Evolutionary conservation across 2,797 vertebrate species (phyloP), one percentile per base, ranked within the genome.

Genomic region (Rousettus madagascariensis): DNA sequence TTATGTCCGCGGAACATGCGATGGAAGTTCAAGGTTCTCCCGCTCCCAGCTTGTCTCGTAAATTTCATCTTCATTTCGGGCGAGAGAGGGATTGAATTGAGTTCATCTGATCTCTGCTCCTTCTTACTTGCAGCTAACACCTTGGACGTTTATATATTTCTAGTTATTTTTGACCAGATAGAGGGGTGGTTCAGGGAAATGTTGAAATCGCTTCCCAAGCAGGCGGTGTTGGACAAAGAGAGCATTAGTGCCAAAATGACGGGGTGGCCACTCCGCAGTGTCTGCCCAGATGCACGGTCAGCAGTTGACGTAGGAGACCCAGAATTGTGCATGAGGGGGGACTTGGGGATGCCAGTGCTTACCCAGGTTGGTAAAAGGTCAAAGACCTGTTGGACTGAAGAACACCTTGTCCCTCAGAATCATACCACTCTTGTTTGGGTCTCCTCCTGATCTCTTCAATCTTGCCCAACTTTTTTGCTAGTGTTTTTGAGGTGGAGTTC

Each of bases 131-230:
- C 24, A 65, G 8, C 28, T 57, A 86, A 43, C 46, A 71, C 53
- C 68, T 43, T 63, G n/a, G 82, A 75, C 38, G 30, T 90, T 82
- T 91, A 30, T 55, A 13, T 66, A 33, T 30, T 72, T 49, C 63
- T 55, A 19, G 28, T 93, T 51, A 59, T 83, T 95, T 95, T 95
- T 87, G 59, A 77, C 59, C 68, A 93, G 33, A 83, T 77, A 51
- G 65, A 75, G 63, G 19, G 75, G 0, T 82, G 82, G 90, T 49
- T 19, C 55, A 83, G 59, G 53, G 28, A 96, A 90, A 46, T 59
- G 59, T 36, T 36, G 68, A 65, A 59, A 65, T 38, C 7, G 16
- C 69, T 69, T 71, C 65, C 80, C 53, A 20, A 74, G 77, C 22
- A 83, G 82, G 41, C 77, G 61, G 33, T 30, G 4, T 13, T 22